Evolutionary conservation across 2,888 invertebrate genomes (phyloP).

Genomic region (Tromatobia lineatoria): DNA sequence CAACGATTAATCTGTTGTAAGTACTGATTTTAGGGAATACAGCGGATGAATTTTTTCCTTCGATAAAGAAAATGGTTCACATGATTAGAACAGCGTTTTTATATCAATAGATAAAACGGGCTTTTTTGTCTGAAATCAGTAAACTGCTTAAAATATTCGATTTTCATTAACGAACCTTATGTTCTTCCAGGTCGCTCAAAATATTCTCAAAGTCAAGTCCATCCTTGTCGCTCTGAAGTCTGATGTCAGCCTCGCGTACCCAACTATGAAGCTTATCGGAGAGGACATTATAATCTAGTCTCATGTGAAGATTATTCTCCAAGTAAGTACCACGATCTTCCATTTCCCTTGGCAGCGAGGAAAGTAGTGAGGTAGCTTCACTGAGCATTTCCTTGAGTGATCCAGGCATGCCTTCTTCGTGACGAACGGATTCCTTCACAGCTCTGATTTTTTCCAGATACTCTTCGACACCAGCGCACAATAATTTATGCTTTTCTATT

Average conservation of each 20-base stretch:
- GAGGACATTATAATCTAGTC: constrained; percentile 91
- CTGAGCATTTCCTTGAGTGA: constrained; percentile 94
- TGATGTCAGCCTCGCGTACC: constrained; percentile 93
- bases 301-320: constrained; percentile 91
- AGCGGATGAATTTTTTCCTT: too few relatives aligned
- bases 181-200: constrained; percentile 93
- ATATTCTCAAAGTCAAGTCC: constrained; percentile 96
- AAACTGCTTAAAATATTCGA: background rate
- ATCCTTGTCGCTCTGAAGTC: constrained; percentile 92
- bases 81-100: too few relatives aligned
- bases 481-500: constrained; percentile 90
- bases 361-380: constrained; percentile 92
- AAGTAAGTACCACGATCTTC: constrained; percentile 93
- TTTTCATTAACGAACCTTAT: constrained; percentile 87
- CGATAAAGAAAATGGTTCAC: too few relatives aligned
- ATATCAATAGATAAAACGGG: too few relatives aligned
- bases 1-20: too few relatives aligned
- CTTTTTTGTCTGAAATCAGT: too few relatives aligned
- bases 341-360: constrained; percentile 92
- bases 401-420: constrained; percentile 93
- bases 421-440: constrained; percentile 90
- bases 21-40: too few relatives aligned
- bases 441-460: constrained; percentile 90
- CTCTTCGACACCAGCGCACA: constrained; percentile 90
- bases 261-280: constrained; percentile 93